phyloP scores from a whole-genome alignment of 1,140 invertebrate genomes.

The Harpegnathos saltator region DNA sequence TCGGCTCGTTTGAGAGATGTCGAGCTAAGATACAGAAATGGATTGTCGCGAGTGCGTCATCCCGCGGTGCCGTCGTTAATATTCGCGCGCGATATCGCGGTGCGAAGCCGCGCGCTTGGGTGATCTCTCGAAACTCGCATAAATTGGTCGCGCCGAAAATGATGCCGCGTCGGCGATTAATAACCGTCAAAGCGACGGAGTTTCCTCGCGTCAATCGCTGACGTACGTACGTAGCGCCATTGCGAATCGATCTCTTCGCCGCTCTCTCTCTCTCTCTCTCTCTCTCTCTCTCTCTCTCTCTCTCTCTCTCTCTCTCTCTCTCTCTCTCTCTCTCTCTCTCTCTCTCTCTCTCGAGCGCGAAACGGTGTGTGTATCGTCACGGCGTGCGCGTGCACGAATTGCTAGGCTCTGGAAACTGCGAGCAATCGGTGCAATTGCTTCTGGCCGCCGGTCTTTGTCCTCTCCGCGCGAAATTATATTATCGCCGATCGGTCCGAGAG shows the following conservation, averaged over 20 bases:
- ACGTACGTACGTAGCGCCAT: slow-evolving; percentile 4
- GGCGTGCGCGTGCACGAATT: too few species aligned
- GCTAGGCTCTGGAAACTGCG: too few species aligned
- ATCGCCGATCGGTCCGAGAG: too few species aligned
- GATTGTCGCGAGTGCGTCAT: slow-evolving; percentile 23
- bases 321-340: too few species aligned
- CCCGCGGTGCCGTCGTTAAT: not conserved
- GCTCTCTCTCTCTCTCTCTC: too few species aligned
- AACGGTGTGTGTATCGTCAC: too few species aligned
- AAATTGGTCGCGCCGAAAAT: slow-evolving; percentile 18
- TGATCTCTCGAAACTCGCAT: not conserved
- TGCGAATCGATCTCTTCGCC: slow-evolving; percentile 5
- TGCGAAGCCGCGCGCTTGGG: not conserved
- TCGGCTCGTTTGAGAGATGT: slow-evolving; percentile 20
- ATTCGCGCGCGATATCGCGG: not conserved
- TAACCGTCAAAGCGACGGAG: slow-evolving; percentile 14
- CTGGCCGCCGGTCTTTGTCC: too few species aligned
- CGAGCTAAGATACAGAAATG: not conserved
- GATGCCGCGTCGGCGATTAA: slow-evolving; percentile 19
- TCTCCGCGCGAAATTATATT: too few species aligned
- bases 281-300: too few species aligned
- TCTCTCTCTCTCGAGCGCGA: too few species aligned
- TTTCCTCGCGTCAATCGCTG: slow-evolving; percentile 18
- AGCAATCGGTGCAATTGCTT: too few species aligned
- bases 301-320: too few species aligned